Evolutionary conservation across 2,113 vertebrate species (phyloP).

Genomic region (Stegostoma tigrinum): DNA sequence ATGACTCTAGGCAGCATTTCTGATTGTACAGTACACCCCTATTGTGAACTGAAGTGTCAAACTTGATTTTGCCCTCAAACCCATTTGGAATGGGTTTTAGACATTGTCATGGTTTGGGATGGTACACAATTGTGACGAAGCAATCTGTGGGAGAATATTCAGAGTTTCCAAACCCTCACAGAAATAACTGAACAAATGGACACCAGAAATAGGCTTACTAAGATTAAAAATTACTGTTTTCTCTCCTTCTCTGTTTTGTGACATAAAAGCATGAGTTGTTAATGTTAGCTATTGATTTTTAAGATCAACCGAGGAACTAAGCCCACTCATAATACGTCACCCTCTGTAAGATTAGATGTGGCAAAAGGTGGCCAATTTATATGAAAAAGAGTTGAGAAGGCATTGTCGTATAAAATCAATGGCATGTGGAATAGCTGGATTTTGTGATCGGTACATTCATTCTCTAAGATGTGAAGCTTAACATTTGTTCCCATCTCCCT

Average conservation of each 20-base stretch:
- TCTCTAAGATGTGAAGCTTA: not conserved
- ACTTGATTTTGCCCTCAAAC: not conserved
- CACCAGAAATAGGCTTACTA: not conserved
- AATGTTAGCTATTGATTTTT: not conserved
- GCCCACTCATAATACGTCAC: not conserved
- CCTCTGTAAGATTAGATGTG: not conserved
- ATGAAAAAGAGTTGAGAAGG: not conserved
- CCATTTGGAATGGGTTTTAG: not conserved
- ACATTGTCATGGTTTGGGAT: not conserved
- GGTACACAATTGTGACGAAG: not conserved
- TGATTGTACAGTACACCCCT: not conserved
- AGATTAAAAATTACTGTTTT: not conserved
- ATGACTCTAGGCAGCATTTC: no score
- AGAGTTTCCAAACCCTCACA: not conserved
- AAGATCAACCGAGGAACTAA: not conserved
- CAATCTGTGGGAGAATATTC: not conserved
- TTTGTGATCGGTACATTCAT: not conserved
- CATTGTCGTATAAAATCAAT: not conserved
- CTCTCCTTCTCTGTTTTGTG: not conserved
- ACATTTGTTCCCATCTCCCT: not conserved
- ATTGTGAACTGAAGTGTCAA: not conserved
- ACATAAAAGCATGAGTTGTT: not conserved
- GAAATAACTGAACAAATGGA: not conserved
- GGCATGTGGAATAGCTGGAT: not conserved
- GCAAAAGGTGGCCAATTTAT: not conserved